These are phyloP conservation scores for Omphaloscelis lunosa DNA, from an alignment of 2,888 invertebrate genomes.

Conservation along the genomic window DNA sequence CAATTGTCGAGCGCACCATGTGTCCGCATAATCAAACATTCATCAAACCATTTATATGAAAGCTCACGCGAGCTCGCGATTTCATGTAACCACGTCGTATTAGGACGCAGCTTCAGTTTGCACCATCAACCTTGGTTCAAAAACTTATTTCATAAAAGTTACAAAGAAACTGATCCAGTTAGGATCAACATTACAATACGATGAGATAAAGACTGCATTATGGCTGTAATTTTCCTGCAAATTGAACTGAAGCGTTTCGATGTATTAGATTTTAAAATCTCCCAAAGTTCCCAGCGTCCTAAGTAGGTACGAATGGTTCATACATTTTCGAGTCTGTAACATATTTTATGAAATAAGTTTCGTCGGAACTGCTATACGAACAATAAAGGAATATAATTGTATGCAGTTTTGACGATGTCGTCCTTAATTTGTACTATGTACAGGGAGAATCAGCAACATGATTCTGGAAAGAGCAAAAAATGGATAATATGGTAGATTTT, in stretches of 20 bases:
- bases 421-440: slow-evolving; percentile 10
- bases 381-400: slow-evolving; percentile 29
- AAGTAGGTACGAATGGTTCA: slow-evolving; percentile 46
- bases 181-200: slow-evolving; percentile 58
- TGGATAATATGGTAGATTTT: slow-evolving; percentile 19
- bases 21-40: slow-evolving; percentile 1
- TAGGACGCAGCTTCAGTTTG: not conserved
- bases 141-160: slow-evolving; percentile 64
- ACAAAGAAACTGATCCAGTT: slow-evolving; percentile 48
- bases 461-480: slow-evolving; percentile 1
- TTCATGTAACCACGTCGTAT: not conserved
- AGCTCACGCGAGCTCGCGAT: not conserved
- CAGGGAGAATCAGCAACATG: slow-evolving; percentile 41
- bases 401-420: slow-evolving; percentile 23
- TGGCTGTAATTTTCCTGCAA: slow-evolving; percentile 69
- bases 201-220: slow-evolving; percentile 66
- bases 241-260: slow-evolving; percentile 62
- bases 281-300: slow-evolving; percentile 58
- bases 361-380: slow-evolving; percentile 20
- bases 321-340: slow-evolving; percentile 57
- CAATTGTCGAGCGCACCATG: not conserved
- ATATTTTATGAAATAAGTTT: slow-evolving; percentile 61
- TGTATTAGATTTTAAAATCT: slow-evolving; percentile 65
- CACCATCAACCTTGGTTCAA: slow-evolving; percentile 13
- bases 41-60: not conserved